Percentiles rank a stretch among this genome's conserved stretches.
Evolutionary conservation across 2,797 vertebrate species (phyloP).

Genomic region (Microhierax caerulescens): DNA sequence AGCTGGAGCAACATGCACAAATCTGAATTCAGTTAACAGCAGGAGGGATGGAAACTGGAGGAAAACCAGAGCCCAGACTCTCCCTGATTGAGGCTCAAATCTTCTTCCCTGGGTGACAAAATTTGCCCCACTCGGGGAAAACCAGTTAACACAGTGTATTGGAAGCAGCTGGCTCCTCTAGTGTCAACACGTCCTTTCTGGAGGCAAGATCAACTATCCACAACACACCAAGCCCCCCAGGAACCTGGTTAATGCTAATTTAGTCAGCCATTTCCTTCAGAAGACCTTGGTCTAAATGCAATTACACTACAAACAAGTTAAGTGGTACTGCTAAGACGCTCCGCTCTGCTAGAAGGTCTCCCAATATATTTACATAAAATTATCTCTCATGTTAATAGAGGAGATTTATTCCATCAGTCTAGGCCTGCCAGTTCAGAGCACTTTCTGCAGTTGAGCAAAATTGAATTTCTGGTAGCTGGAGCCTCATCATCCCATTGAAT

Average conservation of each 20-base stretch:
- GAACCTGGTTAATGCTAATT: constrained; percentile 91
- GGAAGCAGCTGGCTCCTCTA: constrained; percentile 82
- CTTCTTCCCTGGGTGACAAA: constrained; percentile 81
- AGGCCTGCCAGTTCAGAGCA: constrained; percentile 48
- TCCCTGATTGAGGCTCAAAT: constrained; percentile 74
- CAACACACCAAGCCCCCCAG: constrained; percentile 73
- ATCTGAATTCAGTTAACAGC: constrained; percentile 12
- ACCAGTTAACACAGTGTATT: constrained; percentile 83
- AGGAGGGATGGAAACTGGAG: neutral
- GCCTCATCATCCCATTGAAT: constrained; percentile 47
- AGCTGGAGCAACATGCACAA: neutral
- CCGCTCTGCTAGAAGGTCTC: constrained; percentile 59
- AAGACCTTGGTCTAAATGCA: constrained; percentile 88
- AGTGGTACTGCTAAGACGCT: constrained; percentile 69
- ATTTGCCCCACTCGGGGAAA: constrained; percentile 81
- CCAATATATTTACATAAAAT: constrained; percentile 74
- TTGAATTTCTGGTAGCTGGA: constrained; percentile 45
- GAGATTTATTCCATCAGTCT: constrained; percentile 63
- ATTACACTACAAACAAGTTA: constrained; percentile 83
- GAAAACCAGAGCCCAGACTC: neutral
- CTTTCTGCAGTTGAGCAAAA: constrained; percentile 61
- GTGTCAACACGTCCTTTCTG: constrained; percentile 86
- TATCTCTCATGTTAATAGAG: constrained; percentile 68
- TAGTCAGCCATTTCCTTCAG: constrained; percentile 87
- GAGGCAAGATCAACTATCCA: constrained; percentile 86